These are phyloP conservation scores for Brachymystax lenok DNA, from an alignment of 2,797 vertebrate species.

Conservation along the genomic window DNA sequence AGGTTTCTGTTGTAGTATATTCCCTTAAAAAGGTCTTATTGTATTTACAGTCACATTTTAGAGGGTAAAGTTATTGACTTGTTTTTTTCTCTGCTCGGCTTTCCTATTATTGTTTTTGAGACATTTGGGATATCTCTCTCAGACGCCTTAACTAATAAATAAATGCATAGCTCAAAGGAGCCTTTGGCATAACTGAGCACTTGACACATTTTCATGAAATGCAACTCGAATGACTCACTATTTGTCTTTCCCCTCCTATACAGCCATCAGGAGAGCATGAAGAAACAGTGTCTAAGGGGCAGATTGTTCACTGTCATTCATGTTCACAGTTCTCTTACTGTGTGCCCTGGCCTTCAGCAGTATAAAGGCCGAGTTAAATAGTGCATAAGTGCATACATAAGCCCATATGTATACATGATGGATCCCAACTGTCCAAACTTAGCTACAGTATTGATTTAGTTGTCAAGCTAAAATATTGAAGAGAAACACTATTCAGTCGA, in stretches of 20 bases:
- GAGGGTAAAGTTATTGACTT: not conserved
- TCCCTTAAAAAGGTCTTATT: not conserved
- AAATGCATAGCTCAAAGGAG: constrained; percentile 18
- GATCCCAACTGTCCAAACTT: not conserved
- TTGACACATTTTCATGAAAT: constrained; percentile 13
- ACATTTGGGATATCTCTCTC: not conserved
- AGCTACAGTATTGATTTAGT: not conserved
- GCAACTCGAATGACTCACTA: not conserved
- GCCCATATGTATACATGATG: not conserved
- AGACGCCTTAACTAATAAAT: constrained; percentile 14
- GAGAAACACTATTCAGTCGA: not conserved
- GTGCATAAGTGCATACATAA: constrained; percentile 1
- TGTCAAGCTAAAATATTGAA: not conserved
- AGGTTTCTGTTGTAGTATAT: not conserved
- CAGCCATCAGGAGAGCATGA: not conserved
- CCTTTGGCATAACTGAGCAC: constrained; percentile 14
- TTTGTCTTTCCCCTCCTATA: not conserved
- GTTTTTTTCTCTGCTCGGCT: constrained; percentile 4
- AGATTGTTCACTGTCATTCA: not conserved
- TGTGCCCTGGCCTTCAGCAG: not conserved
- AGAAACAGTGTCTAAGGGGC: not conserved
- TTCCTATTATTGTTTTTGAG: constrained; percentile 7
- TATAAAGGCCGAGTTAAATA: not conserved
- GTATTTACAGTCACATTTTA: not conserved
- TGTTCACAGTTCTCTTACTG: not conserved